phyloP scores from a whole-genome alignment of 2,113 vertebrate species.

The Sapajus apella region DNA sequence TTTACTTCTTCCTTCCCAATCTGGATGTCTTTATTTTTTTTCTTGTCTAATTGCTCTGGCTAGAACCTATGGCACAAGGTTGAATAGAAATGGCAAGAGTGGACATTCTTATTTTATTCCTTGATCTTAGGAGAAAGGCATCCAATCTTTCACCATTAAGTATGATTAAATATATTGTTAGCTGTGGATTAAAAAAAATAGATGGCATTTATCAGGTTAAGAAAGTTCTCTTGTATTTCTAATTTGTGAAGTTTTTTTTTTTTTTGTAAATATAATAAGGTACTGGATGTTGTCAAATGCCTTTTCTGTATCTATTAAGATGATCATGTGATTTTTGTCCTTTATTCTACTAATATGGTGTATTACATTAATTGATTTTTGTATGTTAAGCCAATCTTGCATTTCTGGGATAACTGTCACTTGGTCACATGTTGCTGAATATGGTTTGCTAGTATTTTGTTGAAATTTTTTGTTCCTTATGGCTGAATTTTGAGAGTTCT shows the following conservation, averaged over 20 bases:
- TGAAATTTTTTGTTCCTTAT: not conserved
- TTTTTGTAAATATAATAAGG: not conserved
- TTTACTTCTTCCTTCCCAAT: not conserved
- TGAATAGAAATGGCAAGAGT: not conserved
- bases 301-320: not conserved
- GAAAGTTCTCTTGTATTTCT: not conserved
- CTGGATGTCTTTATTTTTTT: not conserved
- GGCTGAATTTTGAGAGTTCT: slow-evolving; percentile 24
- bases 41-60: not conserved
- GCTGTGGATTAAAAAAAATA: not conserved
- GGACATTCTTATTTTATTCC: not conserved
- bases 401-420: not conserved
- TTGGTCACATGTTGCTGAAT: not conserved
- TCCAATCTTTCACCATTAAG: not conserved
- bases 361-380: not conserved
- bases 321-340: not conserved
- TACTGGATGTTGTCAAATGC: not conserved
- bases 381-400: not conserved
- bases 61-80: not conserved
- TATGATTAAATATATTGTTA: not conserved
- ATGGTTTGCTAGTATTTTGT: not conserved
- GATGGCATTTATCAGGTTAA: not conserved
- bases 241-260: not conserved
- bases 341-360: not conserved
- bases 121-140: not conserved